These are phyloP conservation scores for Felis chaus DNA, from an alignment of 2,113 vertebrate species.

Conservation along the genomic window DNA sequence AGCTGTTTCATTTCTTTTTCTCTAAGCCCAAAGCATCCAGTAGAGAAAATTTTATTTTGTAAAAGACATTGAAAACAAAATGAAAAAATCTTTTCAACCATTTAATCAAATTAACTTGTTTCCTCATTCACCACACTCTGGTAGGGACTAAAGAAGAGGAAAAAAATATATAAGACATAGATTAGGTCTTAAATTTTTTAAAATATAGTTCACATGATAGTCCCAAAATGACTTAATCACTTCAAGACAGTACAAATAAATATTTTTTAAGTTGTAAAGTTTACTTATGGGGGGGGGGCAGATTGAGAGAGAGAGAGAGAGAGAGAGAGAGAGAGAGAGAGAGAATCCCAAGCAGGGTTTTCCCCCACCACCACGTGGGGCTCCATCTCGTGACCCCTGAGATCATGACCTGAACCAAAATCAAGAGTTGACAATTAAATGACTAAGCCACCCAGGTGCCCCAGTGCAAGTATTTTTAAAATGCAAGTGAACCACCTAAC, in stretches of 20 bases:
- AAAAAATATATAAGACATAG: background rate
- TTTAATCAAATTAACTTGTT: background rate
- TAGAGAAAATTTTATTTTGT: background rate
- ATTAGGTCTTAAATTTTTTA: background rate
- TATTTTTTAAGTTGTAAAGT: too few relatives aligned
- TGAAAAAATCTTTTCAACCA: background rate
- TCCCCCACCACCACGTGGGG: too few relatives aligned
- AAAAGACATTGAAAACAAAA: background rate
- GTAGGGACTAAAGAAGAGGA: background rate
- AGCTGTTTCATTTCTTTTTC: background rate
- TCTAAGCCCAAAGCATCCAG: background rate
- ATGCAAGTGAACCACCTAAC: background rate
- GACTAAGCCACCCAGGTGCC: too few relatives aligned
- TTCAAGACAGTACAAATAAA: background rate
- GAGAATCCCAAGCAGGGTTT: too few relatives aligned
- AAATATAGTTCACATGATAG: background rate
- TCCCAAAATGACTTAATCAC: background rate
- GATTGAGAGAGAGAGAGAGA: too few relatives aligned
- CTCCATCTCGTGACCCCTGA: too few relatives aligned
- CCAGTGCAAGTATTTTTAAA: background rate
- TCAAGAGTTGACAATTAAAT: too few relatives aligned
- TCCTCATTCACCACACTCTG: background rate
- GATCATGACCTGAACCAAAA: too few relatives aligned
- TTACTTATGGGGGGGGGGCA: too few relatives aligned
- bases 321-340: too few relatives aligned